phyloP scores from a whole-genome alignment of 2,888 invertebrate species.

The Caradrina kadenii region DNA sequence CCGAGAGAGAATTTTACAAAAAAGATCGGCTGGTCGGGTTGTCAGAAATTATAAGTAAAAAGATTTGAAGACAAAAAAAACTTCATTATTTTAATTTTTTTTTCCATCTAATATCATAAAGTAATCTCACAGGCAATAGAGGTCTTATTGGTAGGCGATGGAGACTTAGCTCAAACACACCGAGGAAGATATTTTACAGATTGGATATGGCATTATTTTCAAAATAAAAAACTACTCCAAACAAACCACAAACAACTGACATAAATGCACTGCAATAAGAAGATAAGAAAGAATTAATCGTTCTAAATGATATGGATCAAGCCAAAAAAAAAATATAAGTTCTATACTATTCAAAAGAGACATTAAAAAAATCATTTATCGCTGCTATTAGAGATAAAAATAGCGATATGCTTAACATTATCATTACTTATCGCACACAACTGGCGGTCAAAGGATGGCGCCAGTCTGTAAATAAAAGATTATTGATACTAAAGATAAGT shows the following conservation, averaged over 20 bases:
- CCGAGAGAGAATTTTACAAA: no score
- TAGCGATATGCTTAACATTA: constrained; percentile 63
- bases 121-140: no score
- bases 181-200: no score
- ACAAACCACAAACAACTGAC: background rate
- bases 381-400: constrained; percentile 66
- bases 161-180: no score
- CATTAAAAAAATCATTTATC: constrained; percentile 43
- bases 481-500: constrained; percentile 58
- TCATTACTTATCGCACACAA: constrained; percentile 70
- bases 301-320: background rate
- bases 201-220: background rate
- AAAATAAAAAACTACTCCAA: accelerated
- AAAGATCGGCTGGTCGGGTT: no score
- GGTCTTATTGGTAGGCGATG: no score
- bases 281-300: background rate
- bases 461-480: constrained; percentile 69
- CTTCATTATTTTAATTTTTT: no score
- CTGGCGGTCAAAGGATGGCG: constrained; percentile 79
- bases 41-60: no score
- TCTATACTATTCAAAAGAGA: constrained; percentile 28
- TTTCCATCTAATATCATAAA: no score
- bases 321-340: constrained; percentile 2
- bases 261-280: background rate
- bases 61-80: no score